phyloP scores from a whole-genome alignment of 2,888 invertebrate genomes.

The Idaea straminata region DNA sequence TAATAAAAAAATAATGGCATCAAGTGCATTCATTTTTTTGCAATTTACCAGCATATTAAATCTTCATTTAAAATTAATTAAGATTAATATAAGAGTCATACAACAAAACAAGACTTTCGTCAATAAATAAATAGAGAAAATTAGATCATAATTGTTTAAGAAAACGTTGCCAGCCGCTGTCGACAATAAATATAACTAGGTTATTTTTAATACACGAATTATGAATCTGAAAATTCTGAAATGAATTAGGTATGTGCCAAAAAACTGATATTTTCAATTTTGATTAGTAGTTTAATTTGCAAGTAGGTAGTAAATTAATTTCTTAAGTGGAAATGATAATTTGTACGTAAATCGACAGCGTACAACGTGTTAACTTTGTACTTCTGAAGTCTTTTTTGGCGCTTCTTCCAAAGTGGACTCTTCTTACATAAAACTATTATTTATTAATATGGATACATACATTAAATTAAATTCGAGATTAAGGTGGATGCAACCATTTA shows the following conservation, averaged over 20 bases:
- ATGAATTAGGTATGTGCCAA: too few species aligned
- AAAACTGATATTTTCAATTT: too few species aligned
- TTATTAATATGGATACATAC: constrained; percentile 47
- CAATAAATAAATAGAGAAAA: constrained; percentile 7
- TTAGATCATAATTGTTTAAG: not conserved
- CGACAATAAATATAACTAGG: not conserved
- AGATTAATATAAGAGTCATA: not conserved
- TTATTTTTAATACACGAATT: not conserved
- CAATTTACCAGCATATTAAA: not conserved
- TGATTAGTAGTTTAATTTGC: too few species aligned
- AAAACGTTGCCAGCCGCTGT: not conserved
- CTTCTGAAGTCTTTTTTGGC: constrained; percentile 50
- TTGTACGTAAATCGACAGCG: not conserved
- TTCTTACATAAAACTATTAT: not conserved
- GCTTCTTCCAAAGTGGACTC: constrained; percentile 40
- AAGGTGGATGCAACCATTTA: constrained; percentile 20
- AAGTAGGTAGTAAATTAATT: too few species aligned
- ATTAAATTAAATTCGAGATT: constrained; percentile 54
- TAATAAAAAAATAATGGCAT: too few species aligned
- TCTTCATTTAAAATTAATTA: constrained; percentile 3
- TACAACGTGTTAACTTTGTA: constrained; percentile 41
- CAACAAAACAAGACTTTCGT: constrained; percentile 2
- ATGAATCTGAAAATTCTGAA: not conserved
- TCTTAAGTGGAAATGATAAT: too few species aligned
- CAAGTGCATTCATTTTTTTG: not conserved